These are phyloP conservation scores for Prolemur simus DNA, from an alignment of 2,113 vertebrate species.

Conservation along the genomic window DNA sequence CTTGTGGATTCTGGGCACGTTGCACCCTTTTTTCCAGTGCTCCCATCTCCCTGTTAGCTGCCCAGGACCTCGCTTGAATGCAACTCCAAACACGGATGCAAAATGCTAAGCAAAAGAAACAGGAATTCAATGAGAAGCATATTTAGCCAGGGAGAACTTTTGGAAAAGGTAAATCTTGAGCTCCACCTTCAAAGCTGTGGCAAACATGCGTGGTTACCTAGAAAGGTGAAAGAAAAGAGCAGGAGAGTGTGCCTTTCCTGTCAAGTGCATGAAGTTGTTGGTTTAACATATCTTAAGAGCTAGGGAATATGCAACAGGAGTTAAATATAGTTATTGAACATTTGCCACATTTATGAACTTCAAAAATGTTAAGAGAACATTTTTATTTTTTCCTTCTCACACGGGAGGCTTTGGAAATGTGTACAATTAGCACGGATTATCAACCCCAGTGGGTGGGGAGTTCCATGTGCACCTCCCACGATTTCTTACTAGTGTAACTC, in stretches of 20 bases:
- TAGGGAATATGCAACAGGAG: conserved; percentile 63
- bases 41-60: not conserved
- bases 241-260: not conserved
- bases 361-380: conserved; percentile 80
- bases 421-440: conserved; percentile 76
- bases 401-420: conserved; percentile 75
- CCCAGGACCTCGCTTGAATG: not conserved
- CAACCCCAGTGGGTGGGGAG: conserved; percentile 75
- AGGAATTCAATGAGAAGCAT: not conserved
- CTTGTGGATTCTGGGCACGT: not conserved
- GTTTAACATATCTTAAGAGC: conserved; percentile 64
- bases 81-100: not conserved
- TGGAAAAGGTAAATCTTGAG: not conserved
- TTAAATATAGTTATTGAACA: conserved; percentile 81
- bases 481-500: conserved; percentile 71
- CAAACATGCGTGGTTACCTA: no score
- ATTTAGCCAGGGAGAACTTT: not conserved
- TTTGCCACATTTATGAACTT: conserved; percentile 80
- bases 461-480: conserved; percentile 75
- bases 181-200: not conserved
- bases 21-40: not conserved
- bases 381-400: conserved; percentile 77
- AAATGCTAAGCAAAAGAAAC: not conserved
- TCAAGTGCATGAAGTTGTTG: not conserved
- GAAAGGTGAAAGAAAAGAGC: not conserved